These are phyloP conservation scores for Artibeus jamaicensis DNA, from an alignment of 2,797 vertebrate species.

Conservation along the genomic window DNA sequence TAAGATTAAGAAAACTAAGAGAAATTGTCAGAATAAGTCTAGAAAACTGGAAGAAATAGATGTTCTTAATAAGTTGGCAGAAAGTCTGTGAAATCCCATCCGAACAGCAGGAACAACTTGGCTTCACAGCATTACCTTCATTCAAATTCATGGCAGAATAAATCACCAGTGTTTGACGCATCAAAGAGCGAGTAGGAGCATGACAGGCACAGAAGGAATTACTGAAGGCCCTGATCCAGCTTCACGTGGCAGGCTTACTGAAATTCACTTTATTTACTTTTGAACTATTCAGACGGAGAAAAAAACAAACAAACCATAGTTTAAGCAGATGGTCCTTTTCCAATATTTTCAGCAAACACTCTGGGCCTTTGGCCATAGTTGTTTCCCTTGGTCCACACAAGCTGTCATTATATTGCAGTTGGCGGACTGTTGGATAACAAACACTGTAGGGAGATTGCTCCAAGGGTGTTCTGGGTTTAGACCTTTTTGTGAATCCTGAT, in stretches of 20 bases:
- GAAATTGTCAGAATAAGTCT: conserved; percentile 71
- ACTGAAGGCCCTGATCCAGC: conserved; percentile 49
- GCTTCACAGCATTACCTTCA: conserved; percentile 57
- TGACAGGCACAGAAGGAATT: conserved; percentile 39
- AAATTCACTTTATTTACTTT: conserved; percentile 39
- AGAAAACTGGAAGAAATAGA: conserved; percentile 42
- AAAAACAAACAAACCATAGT: neutral
- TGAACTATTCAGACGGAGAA: neutral
- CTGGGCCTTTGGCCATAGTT: neutral
- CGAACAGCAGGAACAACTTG: conserved; percentile 36
- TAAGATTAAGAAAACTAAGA: conserved; percentile 68
- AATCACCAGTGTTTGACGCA: conserved; percentile 65
- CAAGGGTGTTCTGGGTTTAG: neutral
- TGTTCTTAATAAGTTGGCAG: conserved; percentile 67
- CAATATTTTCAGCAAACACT: neutral
- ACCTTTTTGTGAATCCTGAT: neutral
- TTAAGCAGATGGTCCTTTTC: conserved; percentile 46
- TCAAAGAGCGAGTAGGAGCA: neutral
- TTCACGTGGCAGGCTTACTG: conserved; percentile 19
- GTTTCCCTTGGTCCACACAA: neutral
- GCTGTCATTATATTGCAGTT: neutral
- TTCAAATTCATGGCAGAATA: conserved; percentile 73
- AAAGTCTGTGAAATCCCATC: conserved; percentile 71
- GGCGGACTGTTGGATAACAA: neutral
- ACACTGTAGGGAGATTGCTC: neutral